Percentiles rank a stretch among this genome's conserved stretches.
phyloP scores from a whole-genome alignment of 2,888 invertebrate species.

The Capitulum mitella region DNA sequence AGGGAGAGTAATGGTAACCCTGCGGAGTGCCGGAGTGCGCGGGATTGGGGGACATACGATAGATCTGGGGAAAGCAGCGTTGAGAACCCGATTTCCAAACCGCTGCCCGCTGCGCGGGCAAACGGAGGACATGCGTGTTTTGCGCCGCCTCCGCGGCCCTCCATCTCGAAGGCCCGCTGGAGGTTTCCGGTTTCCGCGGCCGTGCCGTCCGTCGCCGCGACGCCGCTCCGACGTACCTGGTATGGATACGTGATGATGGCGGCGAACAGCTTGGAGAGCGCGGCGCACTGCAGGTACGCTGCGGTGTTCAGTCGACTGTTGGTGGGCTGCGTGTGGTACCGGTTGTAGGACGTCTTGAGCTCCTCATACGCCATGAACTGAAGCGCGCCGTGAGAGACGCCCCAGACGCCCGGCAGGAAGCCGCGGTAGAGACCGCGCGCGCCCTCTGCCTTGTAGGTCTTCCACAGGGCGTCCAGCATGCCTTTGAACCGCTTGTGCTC shows the following conservation, averaged over 20 bases:
- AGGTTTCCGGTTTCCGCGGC: no score
- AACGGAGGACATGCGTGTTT: no score
- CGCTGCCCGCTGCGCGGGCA: no score
- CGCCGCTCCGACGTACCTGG: no score
- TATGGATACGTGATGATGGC: slow-evolving; percentile 93
- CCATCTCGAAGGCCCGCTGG: no score
- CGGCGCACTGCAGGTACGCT: slow-evolving; percentile 88
- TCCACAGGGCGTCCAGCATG: slow-evolving; percentile 80
- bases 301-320: slow-evolving; percentile 78
- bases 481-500: slow-evolving; percentile 61
- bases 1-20: no score
- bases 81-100: no score
- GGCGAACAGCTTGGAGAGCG: slow-evolving; percentile 86
- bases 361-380: slow-evolving; percentile 99
- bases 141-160: no score
- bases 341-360: slow-evolving; percentile 83
- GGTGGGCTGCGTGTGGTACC: slow-evolving; percentile 67
- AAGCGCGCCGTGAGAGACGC: slow-evolving; percentile 94
- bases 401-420: slow-evolving; percentile 92
- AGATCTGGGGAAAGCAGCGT: no score
- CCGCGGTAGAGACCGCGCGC: slow-evolving; percentile 88
- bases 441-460: slow-evolving; percentile 86
- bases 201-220: no score
- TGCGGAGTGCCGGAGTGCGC: no score
- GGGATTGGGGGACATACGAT: no score